Evolutionary conservation across 37 sponge, comb jelly and placozoan species (phyloP), one percentile per base, ranked within the genome.

Genomic region (Theonella swinhoei): DNA sequence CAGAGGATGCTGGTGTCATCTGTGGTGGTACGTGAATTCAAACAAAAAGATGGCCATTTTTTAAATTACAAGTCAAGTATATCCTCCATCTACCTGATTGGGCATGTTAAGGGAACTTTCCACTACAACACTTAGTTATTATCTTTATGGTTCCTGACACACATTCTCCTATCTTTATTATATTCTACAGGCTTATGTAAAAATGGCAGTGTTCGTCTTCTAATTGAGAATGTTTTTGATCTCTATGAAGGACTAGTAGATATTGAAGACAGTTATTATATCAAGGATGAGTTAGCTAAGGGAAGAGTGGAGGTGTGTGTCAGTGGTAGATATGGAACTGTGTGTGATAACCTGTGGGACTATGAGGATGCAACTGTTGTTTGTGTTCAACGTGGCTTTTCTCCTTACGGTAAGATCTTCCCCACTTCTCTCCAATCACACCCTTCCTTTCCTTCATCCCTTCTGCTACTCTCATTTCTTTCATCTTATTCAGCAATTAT

Each of bases 231-330:
- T 29, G 43, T 61, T 80, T 29, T 83, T 22, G 58, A 74, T 4
- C 78, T 70, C 63, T 85, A 78, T 71, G 35, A 42, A 2, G 85
- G 85, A 2, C 29, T 37, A 43, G 62, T 62, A 29, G 25, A 40
- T 3, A 70, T 78, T 37, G 79, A 85, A 36, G 60, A 23, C 0
- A 38, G 58, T 17, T 85, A 78, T 62, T 85, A 69, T 70, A 64
- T 73, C 39, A 85, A 77, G 29, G 72, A 85, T 47, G 79, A 65
- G 38, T 71, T 85, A 29, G 59, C 41, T 37, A 58, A 61, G 1
- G 85, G 85, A 24, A 85, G 85, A 61, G 85, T 85, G 41, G 85
- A 85, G 39, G 72, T 85, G 32, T 85, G 85, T 36, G 24, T 77
- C 19, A 70, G 72, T 40, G 85, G 85, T 25, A 77, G 78, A 29